These are phyloP conservation scores for Leucophenga montana DNA, from an alignment of 2,888 invertebrate genomes.

Conservation along the genomic window DNA sequence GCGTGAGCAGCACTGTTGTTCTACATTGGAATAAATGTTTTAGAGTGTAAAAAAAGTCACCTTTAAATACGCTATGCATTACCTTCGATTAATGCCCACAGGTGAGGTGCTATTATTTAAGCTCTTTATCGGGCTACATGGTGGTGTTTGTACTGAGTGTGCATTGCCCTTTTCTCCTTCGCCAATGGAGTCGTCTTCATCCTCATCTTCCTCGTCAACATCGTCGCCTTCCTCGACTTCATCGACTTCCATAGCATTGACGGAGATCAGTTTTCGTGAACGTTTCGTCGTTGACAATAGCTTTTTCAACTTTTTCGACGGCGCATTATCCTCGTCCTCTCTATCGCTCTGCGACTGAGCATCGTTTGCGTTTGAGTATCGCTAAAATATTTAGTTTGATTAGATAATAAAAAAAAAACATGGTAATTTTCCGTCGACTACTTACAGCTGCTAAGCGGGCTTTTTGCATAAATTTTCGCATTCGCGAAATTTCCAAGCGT, in stretches of 20 bases:
- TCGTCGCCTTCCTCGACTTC: slow-evolving; percentile 51
- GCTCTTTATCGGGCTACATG: slow-evolving; percentile 72
- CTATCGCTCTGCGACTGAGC: slow-evolving; percentile 67
- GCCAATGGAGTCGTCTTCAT: slow-evolving; percentile 60
- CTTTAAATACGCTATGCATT: not conserved
- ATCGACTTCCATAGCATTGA: slow-evolving; percentile 31
- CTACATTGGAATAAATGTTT: slow-evolving; percentile 61
- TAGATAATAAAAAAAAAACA: not conserved
- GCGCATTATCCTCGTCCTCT: slow-evolving; percentile 56
- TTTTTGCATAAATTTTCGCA: slow-evolving; percentile 72
- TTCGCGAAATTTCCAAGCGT: slow-evolving; percentile 76
- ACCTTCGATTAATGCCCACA: slow-evolving; percentile 73
- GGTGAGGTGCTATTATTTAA: slow-evolving; percentile 72
- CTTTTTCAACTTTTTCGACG: slow-evolving; percentile 50
- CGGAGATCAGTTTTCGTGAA: slow-evolving; percentile 36
- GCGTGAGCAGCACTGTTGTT: slow-evolving; percentile 85
- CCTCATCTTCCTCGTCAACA: slow-evolving; percentile 57
- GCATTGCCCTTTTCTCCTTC: slow-evolving; percentile 57
- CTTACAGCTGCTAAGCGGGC: slow-evolving; percentile 66
- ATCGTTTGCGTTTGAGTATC: slow-evolving; percentile 50
- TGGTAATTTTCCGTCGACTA: not conserved
- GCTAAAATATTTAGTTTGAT: not conserved
- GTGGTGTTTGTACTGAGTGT: slow-evolving; percentile 69
- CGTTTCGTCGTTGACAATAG: slow-evolving; percentile 47
- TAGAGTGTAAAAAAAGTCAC: not conserved